Evolutionary conservation across 2,888 invertebrate genomes (phyloP).

Genomic region (Neoaliturus tenellus): DNA sequence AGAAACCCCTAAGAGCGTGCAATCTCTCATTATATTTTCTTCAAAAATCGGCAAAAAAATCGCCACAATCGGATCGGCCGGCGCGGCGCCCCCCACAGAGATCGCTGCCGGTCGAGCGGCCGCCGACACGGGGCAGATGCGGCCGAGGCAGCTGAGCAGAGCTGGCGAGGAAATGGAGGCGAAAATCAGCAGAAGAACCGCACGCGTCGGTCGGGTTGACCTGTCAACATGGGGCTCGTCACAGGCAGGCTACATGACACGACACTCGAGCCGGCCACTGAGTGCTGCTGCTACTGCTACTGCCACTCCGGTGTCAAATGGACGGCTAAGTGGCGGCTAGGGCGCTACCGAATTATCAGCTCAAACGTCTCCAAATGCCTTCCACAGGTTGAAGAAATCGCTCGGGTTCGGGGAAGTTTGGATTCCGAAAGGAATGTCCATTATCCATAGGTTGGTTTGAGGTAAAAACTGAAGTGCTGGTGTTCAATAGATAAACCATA

Average conservation of each 20-base stretch:
- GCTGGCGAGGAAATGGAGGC: constrained; percentile 42
- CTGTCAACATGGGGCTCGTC: not conserved
- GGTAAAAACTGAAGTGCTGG: no score
- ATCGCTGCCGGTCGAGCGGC: not conserved
- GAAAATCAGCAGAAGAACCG: constrained; percentile 43
- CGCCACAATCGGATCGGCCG: constrained; percentile 28
- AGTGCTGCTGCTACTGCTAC: no score
- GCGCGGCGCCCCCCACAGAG: constrained; percentile 25
- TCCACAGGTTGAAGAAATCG: no score
- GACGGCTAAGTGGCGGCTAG: no score
- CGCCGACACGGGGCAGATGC: constrained; percentile 5
- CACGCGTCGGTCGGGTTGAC: constrained; percentile 45
- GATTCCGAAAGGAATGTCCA: no score
- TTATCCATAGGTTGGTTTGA: no score
- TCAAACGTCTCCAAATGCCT: no score
- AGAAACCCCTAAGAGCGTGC: not conserved
- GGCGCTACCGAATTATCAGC: no score
- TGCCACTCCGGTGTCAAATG: not conserved
- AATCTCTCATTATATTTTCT: constrained; percentile 12
- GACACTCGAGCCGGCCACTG: not conserved
- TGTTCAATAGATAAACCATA: no score
- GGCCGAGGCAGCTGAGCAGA: not conserved
- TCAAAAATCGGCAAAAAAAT: constrained; percentile 14
- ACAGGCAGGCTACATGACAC: not conserved
- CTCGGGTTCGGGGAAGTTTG: no score